phyloP scores from a whole-genome alignment of 2,113 vertebrate genomes.

The Mus pahari region DNA sequence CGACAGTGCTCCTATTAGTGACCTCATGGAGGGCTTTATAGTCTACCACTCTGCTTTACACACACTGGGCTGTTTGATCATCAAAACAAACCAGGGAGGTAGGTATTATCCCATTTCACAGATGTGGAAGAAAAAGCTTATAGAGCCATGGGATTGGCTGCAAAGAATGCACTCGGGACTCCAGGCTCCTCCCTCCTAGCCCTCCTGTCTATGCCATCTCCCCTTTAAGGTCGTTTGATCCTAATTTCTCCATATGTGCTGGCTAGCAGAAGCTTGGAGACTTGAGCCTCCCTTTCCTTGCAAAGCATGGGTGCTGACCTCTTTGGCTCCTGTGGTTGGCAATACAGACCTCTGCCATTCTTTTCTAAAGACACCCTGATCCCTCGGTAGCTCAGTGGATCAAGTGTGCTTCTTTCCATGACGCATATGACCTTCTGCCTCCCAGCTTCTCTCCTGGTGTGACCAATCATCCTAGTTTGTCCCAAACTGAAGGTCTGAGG shows the following conservation, averaged over 20 bases:
- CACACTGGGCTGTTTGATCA: conserved; percentile 69
- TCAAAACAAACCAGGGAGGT: conserved; percentile 73
- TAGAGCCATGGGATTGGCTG: neutral
- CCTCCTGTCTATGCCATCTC: neutral
- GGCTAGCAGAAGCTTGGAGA: neutral
- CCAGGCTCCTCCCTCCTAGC: neutral
- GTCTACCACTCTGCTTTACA: conserved; percentile 66
- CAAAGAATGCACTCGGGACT: neutral
- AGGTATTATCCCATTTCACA: conserved; percentile 75
- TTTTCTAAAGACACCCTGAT: neutral
- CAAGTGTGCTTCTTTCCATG: neutral
- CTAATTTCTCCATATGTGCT: neutral
- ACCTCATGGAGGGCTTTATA: conserved; percentile 70
- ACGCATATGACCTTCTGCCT: neutral
- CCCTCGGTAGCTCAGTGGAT: neutral
- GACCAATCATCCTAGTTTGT: neutral
- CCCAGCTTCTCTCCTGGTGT: neutral
- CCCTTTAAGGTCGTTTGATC: neutral
- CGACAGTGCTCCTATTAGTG: conserved; percentile 48
- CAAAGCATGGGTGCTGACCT: neutral
- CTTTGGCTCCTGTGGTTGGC: neutral
- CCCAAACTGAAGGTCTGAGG: neutral
- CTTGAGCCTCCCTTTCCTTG: neutral
- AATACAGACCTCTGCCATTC: neutral
- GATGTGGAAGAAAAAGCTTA: conserved; percentile 47